Conservation (phyloP, 2,113 vertebrate species). For the Centropus unirufus region DNA sequence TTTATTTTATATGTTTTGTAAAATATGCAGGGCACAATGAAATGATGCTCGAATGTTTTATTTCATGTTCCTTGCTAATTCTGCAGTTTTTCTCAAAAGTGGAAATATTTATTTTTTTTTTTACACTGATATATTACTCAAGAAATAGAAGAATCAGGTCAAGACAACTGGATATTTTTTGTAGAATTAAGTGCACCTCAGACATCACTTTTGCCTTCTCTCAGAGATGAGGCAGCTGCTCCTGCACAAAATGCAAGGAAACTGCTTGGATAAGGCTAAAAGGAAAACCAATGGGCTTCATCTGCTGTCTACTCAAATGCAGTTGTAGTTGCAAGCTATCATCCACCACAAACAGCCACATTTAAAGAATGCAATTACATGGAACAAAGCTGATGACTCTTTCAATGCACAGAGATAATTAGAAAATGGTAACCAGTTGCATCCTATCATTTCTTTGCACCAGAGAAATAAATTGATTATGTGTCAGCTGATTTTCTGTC, state of each 20-base stretch:
- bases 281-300: slow-evolving; percentile 9
- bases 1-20: not conserved
- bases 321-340: slow-evolving; percentile 4
- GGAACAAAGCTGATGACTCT: slow-evolving; percentile 63
- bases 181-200: not conserved
- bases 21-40: not conserved
- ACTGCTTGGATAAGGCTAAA: not conserved
- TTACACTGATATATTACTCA: not conserved
- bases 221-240: not conserved
- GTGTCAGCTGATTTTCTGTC: not conserved
- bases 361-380: slow-evolving; percentile 33
- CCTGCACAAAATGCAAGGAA: not conserved
- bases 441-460: slow-evolving; percentile 7
- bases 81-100: not conserved
- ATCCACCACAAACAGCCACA: slow-evolving; percentile 40
- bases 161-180: not conserved
- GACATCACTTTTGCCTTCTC: not conserved
- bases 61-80: not conserved
- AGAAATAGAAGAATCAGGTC: not conserved
- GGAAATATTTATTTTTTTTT: not conserved
- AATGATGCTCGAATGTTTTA: not conserved
- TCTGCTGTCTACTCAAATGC: not conserved
- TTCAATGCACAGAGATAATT: slow-evolving; percentile 31
- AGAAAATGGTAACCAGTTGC: slow-evolving; percentile 28
- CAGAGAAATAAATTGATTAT: not conserved